Evolutionary conservation across 2,888 invertebrate genomes (phyloP), one percentile per base, ranked within the genome.

Genomic region (Lampropteryx suffumata): DNA sequence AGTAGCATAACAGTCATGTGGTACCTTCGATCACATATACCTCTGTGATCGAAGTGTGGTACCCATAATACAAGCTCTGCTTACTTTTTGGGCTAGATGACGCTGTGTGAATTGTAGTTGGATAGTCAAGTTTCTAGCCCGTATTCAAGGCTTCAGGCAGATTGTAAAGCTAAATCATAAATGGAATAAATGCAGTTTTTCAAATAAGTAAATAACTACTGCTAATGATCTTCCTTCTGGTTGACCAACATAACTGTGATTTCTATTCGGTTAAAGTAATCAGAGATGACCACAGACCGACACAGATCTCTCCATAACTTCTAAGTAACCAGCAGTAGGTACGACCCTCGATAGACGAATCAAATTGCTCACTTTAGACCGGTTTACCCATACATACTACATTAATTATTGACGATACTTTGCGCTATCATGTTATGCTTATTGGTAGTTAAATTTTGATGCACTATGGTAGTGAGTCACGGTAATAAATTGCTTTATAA

Each of bases 401-500:
- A 57, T 57, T 68, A 67, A 62, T 14, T 66, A 72, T 65, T 52
- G 59, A 61, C 64, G 62, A 69, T 66, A 67, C 57, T 59, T 64
- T 55, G 35, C 36, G 39, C 55, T 57, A 61, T 44, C 51, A 55
- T 43, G 57, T 68, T 63, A 61, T 67, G 66, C 65, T 64, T 67
- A 71, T 72, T 68, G 61, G 57, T 48, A 57, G 64, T 64, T 64
- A 69, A 72, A 66, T 73, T 72, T 76, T 75, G 75, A 77, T 71
- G 65, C 70, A 67, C 65, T 69, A 71, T 68, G 66, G 71, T 67
- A 67, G 73, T 87, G 87, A 87, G 66, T 87, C 86, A 87, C 79
- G 73, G 65, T 65, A 77, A 78, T 83, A 83, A 82, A 85, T 84
- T 77, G 76, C 73, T 80, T 76, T 79, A 80, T 73, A 78, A 71